A percentile compares a stretch with the other conserved stretches of the same genome.
phyloP scores from a whole-genome alignment of 2,888 invertebrate species.

The Athrips mouffetella region DNA sequence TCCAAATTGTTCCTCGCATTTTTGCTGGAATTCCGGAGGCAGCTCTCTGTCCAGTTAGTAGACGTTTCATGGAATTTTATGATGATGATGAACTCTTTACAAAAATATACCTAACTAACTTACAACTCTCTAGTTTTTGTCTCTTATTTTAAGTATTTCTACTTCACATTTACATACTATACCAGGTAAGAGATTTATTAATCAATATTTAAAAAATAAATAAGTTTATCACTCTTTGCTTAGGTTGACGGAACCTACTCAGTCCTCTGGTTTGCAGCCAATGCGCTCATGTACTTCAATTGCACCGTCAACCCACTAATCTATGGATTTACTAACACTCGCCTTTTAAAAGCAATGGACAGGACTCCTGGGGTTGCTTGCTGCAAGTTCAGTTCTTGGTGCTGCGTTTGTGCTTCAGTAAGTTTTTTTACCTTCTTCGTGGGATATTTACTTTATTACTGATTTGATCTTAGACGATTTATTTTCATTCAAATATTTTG shows the following conservation, averaged over 20 bases:
- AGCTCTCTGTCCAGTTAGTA: too few relatives aligned
- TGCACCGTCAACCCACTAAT: constrained; percentile 87
- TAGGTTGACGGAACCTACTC: constrained; percentile 78
- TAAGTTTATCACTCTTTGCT: not conserved
- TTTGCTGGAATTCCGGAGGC: too few relatives aligned
- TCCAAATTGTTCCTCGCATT: too few relatives aligned
- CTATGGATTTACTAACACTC: constrained; percentile 85
- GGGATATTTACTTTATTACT: not conserved
- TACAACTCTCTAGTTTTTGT: too few relatives aligned
- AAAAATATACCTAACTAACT: too few relatives aligned
- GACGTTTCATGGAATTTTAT: too few relatives aligned
- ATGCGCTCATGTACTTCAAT: constrained; percentile 83
- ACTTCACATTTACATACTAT: too few relatives aligned
- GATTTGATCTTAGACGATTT: not conserved
- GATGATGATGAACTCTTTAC: too few relatives aligned
- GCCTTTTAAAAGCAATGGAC: constrained; percentile 82
- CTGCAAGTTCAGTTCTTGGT: constrained; percentile 65
- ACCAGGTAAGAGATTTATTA: too few relatives aligned
- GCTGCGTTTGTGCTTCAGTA: constrained; percentile 56
- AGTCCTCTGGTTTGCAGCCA: constrained; percentile 82
- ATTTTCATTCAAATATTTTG: not conserved
- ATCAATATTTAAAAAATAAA: too few relatives aligned
- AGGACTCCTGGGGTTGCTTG: constrained; percentile 69
- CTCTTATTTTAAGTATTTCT: too few relatives aligned
- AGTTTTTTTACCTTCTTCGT: too few relatives aligned